Evolutionary conservation across 1,140 invertebrate genomes (phyloP), one percentile per base, ranked within the genome.

Genomic region (Nomia melanderi): DNA sequence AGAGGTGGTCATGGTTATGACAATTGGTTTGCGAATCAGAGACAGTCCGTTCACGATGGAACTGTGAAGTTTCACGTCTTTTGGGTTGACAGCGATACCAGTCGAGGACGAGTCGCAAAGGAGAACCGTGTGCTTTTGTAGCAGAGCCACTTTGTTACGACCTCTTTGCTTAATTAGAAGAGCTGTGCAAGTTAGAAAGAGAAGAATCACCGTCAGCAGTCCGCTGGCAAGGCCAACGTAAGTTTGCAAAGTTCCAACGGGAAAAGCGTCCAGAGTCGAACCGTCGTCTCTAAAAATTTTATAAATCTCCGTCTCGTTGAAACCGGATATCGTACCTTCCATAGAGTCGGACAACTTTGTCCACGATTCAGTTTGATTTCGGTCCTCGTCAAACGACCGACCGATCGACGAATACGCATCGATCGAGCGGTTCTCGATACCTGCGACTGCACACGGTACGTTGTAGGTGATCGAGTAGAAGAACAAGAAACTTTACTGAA

Each of bases 211-310:
- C 0, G 96, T 96, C 54, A 97, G 87, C 0, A 95, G 95, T 0
- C 96, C 96, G 65, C 96, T 96, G 29, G 97, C 95, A 44, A 97
- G 93, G 0, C 96, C 96, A 39, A 97, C 96, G 85, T 96, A 96
- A 0, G 96, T 94, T 89, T 94, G 93, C 0, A 94, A 90, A 91
- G 94, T 92, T 77, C 92, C 94, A 65, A 95, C 94, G 0, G 94
- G 94, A 86, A 95, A 95, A 33, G 94, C 95, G 33, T 94, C 94
- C 29, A 94, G 94, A 0, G 94, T 94, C 0, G 90, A 84, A 2
- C 53, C 78, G 25, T 89, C 39, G 69, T 85, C 50, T 14, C 29
- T 50, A 7, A 50, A 14, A 2, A 33, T 44, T 76, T 91, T 90
- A 86, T 66, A 90, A 80, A 79, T 75, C 0, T 59, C 65, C 60